These are phyloP conservation scores for Bothrops jararaca DNA, from an alignment of 2,113 vertebrate species.

Conservation along the genomic window DNA sequence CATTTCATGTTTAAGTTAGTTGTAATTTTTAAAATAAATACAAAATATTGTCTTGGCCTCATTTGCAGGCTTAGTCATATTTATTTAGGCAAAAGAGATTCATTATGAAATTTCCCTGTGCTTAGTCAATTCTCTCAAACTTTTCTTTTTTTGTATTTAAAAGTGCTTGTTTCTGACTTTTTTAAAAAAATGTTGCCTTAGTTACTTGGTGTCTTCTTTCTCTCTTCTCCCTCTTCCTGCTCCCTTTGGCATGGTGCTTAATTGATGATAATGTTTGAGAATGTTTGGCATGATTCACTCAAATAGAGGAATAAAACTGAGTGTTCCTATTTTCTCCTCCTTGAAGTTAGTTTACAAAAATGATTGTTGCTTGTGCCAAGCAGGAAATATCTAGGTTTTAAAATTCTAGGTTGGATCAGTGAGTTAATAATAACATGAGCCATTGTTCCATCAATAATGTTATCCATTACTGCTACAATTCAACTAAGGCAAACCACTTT, in stretches of 20 bases:
- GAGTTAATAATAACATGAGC: not conserved
- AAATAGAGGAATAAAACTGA: not conserved
- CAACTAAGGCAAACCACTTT: not conserved
- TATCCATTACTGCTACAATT: not conserved
- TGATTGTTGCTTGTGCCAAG: not conserved
- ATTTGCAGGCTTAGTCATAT: conserved; percentile 9
- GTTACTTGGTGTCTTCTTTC: not conserved
- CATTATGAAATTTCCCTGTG: conserved; percentile 13
- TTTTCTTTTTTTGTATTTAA: not conserved
- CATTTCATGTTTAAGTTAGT: not conserved
- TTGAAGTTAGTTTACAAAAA: not conserved
- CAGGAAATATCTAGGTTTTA: not conserved
- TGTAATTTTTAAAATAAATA: not conserved
- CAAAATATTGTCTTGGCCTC: not conserved
- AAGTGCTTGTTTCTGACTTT: not conserved
- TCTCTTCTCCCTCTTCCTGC: not conserved
- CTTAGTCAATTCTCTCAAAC: not conserved
- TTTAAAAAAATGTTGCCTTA: not conserved
- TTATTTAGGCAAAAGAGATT: conserved; percentile 14
- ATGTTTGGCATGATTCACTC: not conserved
- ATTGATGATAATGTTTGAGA: conserved; percentile 4
- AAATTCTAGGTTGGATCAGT: not conserved
- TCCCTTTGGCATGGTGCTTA: not conserved
- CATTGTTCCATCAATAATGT: not conserved
- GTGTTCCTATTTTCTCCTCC: not conserved